Conservation (phyloP, 2,888 invertebrate genomes). For the Cephalotes varians region DNA sequence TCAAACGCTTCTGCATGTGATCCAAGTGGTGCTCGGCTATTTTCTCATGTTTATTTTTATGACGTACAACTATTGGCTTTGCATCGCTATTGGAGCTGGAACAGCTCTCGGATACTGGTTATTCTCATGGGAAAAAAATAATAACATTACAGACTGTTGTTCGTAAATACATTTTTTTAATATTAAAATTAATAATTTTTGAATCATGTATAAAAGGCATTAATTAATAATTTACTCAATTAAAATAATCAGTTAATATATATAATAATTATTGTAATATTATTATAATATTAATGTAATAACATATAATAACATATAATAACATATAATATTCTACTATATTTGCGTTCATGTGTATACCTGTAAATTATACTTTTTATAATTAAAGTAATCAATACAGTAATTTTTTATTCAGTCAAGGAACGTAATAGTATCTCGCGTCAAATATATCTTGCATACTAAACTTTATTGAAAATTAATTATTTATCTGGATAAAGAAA, state of each 20-base stretch:
- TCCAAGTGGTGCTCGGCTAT: conserved; percentile 87
- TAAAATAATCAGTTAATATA: not conserved
- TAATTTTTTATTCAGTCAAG: not conserved
- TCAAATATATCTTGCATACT: not conserved
- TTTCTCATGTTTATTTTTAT: conserved; percentile 89
- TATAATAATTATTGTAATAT: too few species aligned
- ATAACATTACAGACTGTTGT: conserved; percentile 79
- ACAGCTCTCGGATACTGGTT: conserved; percentile 86
- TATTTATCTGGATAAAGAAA: not conserved
- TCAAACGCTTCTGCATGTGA: conserved; percentile 80
- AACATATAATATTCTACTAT: not conserved
- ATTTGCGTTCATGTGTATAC: not conserved
- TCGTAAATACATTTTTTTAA: conserved; percentile 61
- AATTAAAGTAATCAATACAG: not conserved
- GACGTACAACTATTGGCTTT: conserved; percentile 89
- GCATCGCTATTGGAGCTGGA: conserved; percentile 87
- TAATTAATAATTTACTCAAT: not conserved
- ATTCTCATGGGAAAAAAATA: conserved; percentile 80
- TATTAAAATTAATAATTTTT: not conserved
- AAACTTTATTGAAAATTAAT: not conserved
- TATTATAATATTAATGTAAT: too few species aligned
- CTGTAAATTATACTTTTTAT: not conserved
- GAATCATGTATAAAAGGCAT: not conserved
- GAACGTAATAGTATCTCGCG: not conserved
- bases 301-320: too few species aligned